Base-by-base conservation (phyloP, 2,888 invertebrate genomes). In the Salticus scenicus region DNA sequence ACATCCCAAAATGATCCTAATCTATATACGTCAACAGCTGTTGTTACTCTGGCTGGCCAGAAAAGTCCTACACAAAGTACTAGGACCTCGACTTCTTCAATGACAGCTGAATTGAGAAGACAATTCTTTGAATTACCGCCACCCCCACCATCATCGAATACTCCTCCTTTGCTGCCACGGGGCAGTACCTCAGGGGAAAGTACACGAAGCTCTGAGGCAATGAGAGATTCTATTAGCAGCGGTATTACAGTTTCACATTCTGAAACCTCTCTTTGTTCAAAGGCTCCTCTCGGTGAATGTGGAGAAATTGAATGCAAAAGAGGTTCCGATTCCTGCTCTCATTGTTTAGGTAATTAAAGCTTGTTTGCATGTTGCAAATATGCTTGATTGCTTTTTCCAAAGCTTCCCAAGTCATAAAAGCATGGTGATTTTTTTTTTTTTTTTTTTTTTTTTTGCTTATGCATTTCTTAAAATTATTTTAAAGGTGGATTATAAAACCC, bases 41-140 rank as follows among this genome's bases (percentile, higher is more conserved):
- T 77, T 8, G 83, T 87, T 14, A 87, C 78, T 28, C 57, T 87
- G 7, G 73, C 79, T 33, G 79, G 79, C 8, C 86, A 86, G 28
- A 81, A 87, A 33, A 82, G 75, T 51, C 81, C 75, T 0, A 51
- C 71, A 1, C 78, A 79, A 0, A 14, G 24, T n/a, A 24, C 66
- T 10, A 57, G 87, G n/a, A 73, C 70, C 8, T 78, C 82, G 12
- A 77, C 86, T 1, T 80, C 86, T 14, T 77, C 81, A 1, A 75
- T 76, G 66, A 87, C 82, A 1, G 82, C 87, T 12, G 87, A 87
- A 28, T 24, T 87, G 24, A 47, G 87, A 17, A 63, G 87, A 5
- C 87, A 87, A 63, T 87, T 87, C 69, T 87, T 87, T 42, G 87
- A 87, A 10, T n/a, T 81, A 4, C 82, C 87, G 10, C 76, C 86